Evolutionary conservation across 2,113 vertebrate species (phyloP).

Genomic region (Brevimyrus niger): DNA sequence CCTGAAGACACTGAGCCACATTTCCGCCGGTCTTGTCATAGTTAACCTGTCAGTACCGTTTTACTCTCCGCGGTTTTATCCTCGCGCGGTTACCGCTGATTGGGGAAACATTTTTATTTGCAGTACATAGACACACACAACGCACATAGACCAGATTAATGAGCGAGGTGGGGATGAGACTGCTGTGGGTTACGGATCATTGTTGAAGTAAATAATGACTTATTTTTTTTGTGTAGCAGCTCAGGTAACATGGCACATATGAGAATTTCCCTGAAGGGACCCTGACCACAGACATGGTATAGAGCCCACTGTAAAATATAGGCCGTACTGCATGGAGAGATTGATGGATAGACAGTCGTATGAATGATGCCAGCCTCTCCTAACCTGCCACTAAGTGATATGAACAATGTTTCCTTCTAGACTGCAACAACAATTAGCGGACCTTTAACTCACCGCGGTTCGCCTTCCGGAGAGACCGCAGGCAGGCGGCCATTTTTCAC

Average conservation of each 20-base stretch:
- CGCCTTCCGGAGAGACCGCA: conserved; percentile 12
- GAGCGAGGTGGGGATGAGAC: neutral
- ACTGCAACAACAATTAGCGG: conserved; percentile 52
- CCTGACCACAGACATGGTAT: conserved; percentile 41
- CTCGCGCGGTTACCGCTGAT: neutral
- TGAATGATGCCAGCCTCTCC: conserved; percentile 32
- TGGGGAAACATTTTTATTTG: neutral
- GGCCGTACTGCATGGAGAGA: conserved; percentile 7
- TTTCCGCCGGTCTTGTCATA: conserved; percentile 47
- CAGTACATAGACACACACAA: neutral
- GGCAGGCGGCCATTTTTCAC: conserved; percentile 41
- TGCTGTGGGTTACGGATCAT: conserved; percentile 27
- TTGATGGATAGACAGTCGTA: conserved; percentile 30
- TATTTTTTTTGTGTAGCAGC: conserved; percentile 30
- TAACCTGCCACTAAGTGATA: conserved; percentile 32
- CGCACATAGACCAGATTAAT: conserved; percentile 35
- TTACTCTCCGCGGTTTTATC: conserved; percentile 1
- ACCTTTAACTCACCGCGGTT: conserved; percentile 16
- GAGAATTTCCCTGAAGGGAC: neutral
- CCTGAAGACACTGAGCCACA: conserved; percentile 58
- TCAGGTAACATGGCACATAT: neutral
- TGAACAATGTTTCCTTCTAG: conserved; percentile 42
- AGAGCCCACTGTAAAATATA: conserved; percentile 9
- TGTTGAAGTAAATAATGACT: conserved; percentile 40
- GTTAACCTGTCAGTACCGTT: conserved; percentile 41